Evolutionary conservation across 2,113 vertebrate species (phyloP).

Genomic region (Tragelaphus imberbis): DNA sequence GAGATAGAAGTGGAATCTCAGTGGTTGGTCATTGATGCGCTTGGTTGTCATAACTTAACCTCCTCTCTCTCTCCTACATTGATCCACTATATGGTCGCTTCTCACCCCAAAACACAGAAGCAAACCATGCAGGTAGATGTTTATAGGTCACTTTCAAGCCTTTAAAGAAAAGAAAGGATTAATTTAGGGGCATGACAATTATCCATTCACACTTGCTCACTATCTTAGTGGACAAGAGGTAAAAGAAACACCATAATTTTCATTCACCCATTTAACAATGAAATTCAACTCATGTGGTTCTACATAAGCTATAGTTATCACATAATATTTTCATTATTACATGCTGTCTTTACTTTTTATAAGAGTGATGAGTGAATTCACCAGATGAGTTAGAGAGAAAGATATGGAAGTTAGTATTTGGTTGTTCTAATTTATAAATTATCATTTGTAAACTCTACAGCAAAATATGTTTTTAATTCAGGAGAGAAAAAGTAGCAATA

Average conservation of each 20-base stretch:
- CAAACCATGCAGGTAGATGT: background rate
- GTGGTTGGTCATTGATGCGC: background rate
- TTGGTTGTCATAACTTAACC: background rate
- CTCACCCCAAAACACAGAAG: background rate
- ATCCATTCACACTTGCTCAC: background rate
- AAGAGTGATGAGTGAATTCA: background rate
- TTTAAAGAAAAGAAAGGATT: background rate
- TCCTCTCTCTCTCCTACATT: background rate
- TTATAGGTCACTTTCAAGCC: background rate
- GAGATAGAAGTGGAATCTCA: slow-evolving; percentile 1
- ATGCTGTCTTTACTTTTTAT: background rate
- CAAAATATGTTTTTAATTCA: slow-evolving; percentile 3
- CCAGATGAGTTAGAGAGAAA: background rate
- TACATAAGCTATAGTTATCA: background rate
- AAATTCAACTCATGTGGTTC: background rate
- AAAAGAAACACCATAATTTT: background rate
- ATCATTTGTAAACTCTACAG: background rate
- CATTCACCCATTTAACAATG: background rate
- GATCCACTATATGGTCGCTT: no score
- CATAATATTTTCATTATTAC: background rate
- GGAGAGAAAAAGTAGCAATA: background rate
- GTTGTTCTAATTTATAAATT: background rate
- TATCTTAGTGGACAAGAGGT: background rate
- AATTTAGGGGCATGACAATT: background rate
- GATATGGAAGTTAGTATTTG: background rate